A percentile compares a stretch with the other conserved stretches of the same genome.
Conservation (phyloP, 2,113 vertebrate genomes). For the Hemiprocne comata region DNA sequence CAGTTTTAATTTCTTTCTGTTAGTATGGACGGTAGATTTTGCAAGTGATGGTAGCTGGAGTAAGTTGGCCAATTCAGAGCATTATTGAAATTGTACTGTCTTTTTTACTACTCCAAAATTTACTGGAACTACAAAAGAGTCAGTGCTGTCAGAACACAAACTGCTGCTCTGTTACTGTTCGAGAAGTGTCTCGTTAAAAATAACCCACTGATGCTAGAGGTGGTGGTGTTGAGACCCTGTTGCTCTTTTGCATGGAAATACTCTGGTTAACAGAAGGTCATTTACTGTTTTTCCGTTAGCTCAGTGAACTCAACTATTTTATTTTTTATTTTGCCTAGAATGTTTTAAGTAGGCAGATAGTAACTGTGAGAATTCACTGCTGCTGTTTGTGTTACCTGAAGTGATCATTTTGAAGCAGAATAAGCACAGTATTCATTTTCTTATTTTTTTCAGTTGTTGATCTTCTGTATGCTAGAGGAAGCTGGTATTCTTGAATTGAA, state of each 20-base stretch:
- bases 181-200: neutral
- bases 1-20: neutral
- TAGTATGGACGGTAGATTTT: neutral
- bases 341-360: neutral
- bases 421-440: neutral
- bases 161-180: neutral
- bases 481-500: neutral
- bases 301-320: neutral
- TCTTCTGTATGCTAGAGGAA: neutral
- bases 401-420: neutral
- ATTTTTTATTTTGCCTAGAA: neutral
- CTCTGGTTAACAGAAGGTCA: neutral
- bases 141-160: neutral
- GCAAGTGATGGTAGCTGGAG: neutral
- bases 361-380: neutral
- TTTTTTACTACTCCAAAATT: neutral
- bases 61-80: neutral
- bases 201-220: neutral
- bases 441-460: neutral
- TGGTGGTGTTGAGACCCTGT: neutral
- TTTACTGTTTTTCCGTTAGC: neutral
- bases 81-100: neutral
- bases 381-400: neutral
- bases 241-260: neutral
- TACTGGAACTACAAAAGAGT: neutral